Evolutionary conservation across 2,888 invertebrate species (phyloP), one percentile per base, ranked within the genome.

Genomic region (Mantis religiosa): DNA sequence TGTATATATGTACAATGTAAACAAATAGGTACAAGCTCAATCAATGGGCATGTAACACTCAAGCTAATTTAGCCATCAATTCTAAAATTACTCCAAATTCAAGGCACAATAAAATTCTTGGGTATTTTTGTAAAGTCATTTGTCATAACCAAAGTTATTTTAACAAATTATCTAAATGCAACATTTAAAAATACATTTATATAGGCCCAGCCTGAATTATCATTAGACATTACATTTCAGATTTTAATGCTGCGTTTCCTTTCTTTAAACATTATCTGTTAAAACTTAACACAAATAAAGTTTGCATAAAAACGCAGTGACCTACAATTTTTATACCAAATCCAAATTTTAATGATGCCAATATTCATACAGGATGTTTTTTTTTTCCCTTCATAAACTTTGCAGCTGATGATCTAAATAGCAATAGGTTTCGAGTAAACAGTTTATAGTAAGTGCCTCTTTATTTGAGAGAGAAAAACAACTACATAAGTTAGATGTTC

Each of bases 31-130:
- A 87, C 87, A 87, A 82, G 82, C 82, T 82, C 34, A 82, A 82
- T 28, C 82, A 87, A 87, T 41, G 87, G 87, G 87, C 14, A 41
- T 12, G 27, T 41, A 82, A 87, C 87, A 87, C 47, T 82, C 82
- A 87, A 87, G 87, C 87, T 87, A 87, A 87, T 41, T 87, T 82
- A 87, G 87, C 87, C 28, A 82, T 82, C 87, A 82, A 30, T 34
- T 87, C 82, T 87, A 87, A 82, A 87, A 87, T 87, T 87, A 87
- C 87, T 87, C 87, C 87, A 87, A 87, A 87, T 87, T 87, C 87
- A 87, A 87, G 87, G 87, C 87, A 87, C 87, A 87, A 87, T 87
- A 82, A 87, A 87, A 87, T 87, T 87, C 41, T 82, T 87, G 87
- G 87, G 82, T 87, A 87, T 87, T 82, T 87, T 30, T 87, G 82